Percentiles rank a stretch among this genome's conserved stretches.
phyloP scores from a whole-genome alignment of 2,888 invertebrate species.

The Cataglyphis cursor region DNA sequence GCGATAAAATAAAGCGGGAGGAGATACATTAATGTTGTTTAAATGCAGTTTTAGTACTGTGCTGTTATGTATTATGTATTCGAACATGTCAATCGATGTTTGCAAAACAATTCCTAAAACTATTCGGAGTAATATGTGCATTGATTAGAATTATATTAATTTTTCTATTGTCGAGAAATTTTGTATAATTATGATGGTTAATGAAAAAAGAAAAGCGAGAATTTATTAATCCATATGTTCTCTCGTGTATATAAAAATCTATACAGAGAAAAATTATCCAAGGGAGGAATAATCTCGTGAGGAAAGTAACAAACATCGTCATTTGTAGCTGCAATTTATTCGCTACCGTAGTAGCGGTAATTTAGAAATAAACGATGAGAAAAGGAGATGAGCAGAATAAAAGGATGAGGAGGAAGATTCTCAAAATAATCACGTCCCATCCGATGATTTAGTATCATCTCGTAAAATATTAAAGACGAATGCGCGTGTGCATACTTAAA shows the following conservation, averaged over 20 bases:
- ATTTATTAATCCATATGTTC: neutral
- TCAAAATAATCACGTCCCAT: conserved; percentile 50
- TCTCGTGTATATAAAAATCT: neutral
- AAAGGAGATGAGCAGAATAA: neutral
- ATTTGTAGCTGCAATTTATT: conserved; percentile 43
- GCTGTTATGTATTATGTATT: neutral
- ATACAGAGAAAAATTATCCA: neutral
- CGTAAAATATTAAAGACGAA: conserved; percentile 49
- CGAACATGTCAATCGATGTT: conserved; percentile 48
- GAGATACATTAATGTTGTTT: conserved; percentile 51
- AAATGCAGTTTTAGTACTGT: conserved; percentile 40
- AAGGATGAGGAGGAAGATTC: neutral
- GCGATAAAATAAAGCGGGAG: conserved; percentile 50
- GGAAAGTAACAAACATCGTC: conserved; percentile 14
- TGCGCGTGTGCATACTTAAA: conserved; percentile 5
- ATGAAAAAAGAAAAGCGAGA: neutral
- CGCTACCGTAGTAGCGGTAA: conserved; percentile 36
- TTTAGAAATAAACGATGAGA: conserved; percentile 38
- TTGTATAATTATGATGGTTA: neutral
- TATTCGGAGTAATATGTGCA: neutral
- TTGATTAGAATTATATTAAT: neutral
- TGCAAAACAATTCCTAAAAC: conserved; percentile 19
- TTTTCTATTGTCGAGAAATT: neutral
- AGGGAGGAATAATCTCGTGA: neutral
- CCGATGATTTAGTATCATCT: conserved; percentile 55